Base-by-base conservation (phyloP, 2,797 vertebrate genomes). In the Sardinella longiceps region DNA sequence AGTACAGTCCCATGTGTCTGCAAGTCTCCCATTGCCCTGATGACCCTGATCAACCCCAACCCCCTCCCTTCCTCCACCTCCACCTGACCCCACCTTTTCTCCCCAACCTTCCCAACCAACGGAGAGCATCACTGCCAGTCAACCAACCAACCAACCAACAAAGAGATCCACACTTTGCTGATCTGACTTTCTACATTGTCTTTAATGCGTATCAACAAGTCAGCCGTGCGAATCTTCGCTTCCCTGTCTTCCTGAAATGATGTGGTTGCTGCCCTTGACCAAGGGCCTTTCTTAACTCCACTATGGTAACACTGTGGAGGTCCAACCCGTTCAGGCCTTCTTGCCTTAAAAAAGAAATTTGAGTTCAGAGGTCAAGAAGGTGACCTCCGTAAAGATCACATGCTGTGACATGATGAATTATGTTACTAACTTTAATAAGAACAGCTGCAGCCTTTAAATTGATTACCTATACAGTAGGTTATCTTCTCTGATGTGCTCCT, bases 41-140 rank as follows among this genome's bases (percentile, higher is more conserved):
- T 18, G 33, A 77, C 10, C 30, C 66, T 25, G n/a, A n/a, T n/a
- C n/a, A n/a, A n/a, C n/a, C n/a, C n/a, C n/a, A n/a, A n/a, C n/a
- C n/a, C 60, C 5, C 28, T 2, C 63, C 10, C 63, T 25, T 33
- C 63, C 28, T 70, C 63, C 28, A n/a, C n/a, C n/a, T n/a, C n/a
- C n/a, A n/a, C 25, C 60, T 50, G 7, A 11, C 60, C 63, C 9
- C 33, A 18, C 70, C 15, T 37, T 33, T 43, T 37, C 37, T 77
- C 37, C 33, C 15, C 37, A 15, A 43, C 0, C 33, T 20, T 43
- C 6, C 70, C 39, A 23, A 23, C 33, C 33, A 43, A 77, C 25
- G 39, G 70, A 70, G 66, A 77, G 70, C 70, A 77, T 77, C 70
- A 77, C 70, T 77, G 70, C 70, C 70, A 77, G 30, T 14, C 30